These are phyloP conservation scores for Autographa pulchrina DNA, from an alignment of 2,888 invertebrate genomes.

Conservation along the genomic window DNA sequence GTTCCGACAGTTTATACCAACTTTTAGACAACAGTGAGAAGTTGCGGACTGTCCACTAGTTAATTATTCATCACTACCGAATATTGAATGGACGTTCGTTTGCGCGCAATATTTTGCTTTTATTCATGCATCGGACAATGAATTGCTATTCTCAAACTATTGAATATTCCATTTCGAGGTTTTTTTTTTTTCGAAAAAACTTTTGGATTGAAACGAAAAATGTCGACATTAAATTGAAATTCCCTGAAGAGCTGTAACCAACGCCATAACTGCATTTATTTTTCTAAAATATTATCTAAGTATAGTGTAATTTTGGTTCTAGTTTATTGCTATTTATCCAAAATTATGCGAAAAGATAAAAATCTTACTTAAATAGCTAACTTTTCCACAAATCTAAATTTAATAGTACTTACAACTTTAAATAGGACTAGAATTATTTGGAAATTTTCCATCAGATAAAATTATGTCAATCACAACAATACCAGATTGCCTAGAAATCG, in stretches of 20 bases:
- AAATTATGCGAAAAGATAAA: no score
- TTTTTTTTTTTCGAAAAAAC: constrained; percentile 32
- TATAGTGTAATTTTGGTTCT: no score
- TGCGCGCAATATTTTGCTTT: constrained; percentile 53
- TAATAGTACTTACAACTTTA: background rate
- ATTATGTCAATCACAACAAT: background rate
- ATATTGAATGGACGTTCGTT: constrained; percentile 56
- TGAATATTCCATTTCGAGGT: constrained; percentile 42
- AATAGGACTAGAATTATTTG: background rate
- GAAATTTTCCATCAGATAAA: background rate
- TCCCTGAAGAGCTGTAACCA: background rate
- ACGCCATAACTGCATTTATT: background rate
- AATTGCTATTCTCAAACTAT: constrained; percentile 38
- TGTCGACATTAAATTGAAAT: background rate
- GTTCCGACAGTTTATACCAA: constrained; percentile 5
- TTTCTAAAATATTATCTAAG: no score
- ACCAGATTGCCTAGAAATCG: background rate
- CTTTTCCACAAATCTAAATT: no score
- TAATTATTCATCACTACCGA: constrained; percentile 64
- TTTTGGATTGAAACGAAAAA: constrained; percentile 14
- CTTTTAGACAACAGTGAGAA: constrained; percentile 15
- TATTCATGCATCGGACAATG: constrained; percentile 45
- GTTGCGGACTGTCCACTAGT: constrained; percentile 43
- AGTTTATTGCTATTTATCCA: no score
- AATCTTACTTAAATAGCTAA: no score